Conservation (phyloP, 2,797 vertebrate genomes). For the Muraenolepis orangiensis region DNA sequence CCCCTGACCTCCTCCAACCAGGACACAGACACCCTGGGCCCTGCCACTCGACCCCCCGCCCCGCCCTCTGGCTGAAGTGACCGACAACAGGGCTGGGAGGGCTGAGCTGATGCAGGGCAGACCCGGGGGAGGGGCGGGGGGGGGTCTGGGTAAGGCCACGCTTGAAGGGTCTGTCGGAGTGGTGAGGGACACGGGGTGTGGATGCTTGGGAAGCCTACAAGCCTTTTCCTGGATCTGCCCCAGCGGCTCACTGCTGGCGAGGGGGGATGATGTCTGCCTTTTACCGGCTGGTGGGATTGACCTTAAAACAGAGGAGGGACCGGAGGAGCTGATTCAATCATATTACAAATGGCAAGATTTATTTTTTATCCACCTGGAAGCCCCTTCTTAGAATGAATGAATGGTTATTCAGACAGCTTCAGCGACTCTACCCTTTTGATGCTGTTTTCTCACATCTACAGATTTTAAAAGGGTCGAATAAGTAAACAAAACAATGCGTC, state of each 20-base stretch:
- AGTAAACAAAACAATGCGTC: slow-evolving; percentile 16
- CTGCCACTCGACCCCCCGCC: slow-evolving; percentile 28
- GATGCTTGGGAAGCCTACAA: background rate
- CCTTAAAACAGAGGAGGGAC: slow-evolving; percentile 18
- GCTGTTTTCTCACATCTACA: slow-evolving; percentile 13
- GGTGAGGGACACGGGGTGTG: background rate
- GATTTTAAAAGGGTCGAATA: slow-evolving; percentile 28
- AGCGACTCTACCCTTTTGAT: slow-evolving; percentile 47
- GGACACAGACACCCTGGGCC: slow-evolving; percentile 48
- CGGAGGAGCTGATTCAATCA: slow-evolving; percentile 33
- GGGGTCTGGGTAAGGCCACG: background rate
- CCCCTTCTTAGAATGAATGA: slow-evolving; percentile 20
- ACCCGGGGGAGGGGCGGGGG: background rate
- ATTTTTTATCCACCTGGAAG: slow-evolving; percentile 12
- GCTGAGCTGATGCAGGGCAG: slow-evolving; percentile 18
- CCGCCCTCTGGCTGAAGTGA: slow-evolving; percentile 8
- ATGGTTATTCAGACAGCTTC: slow-evolving; percentile 29
- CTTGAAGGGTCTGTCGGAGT: background rate
- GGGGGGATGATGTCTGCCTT: background rate
- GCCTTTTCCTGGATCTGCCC: background rate
- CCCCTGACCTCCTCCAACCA: slow-evolving; percentile 22
- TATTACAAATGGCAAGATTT: slow-evolving; percentile 7
- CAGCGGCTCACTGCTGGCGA: background rate
- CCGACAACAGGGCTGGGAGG: slow-evolving; percentile 37
- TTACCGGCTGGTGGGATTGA: background rate